These are phyloP conservation scores for Brachyhypopomus occidentalis DNA, from an alignment of 2,113 vertebrate genomes.

Conservation along the genomic window DNA sequence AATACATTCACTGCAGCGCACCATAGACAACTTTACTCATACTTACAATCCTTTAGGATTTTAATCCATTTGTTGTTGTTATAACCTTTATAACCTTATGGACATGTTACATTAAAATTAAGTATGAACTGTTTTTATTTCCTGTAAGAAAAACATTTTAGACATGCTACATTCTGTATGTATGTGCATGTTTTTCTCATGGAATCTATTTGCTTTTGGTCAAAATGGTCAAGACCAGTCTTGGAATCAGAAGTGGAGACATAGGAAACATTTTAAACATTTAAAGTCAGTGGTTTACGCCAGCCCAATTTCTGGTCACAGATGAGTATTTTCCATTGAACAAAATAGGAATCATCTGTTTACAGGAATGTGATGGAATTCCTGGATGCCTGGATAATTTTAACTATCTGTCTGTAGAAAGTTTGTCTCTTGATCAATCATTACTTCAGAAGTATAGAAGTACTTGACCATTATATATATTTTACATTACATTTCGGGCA, in stretches of 20 bases:
- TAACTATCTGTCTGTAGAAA: slow-evolving; percentile 60
- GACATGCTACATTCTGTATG: slow-evolving; percentile 51
- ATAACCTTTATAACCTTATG: neutral
- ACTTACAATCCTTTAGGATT: neutral
- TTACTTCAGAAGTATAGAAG: slow-evolving; percentile 51
- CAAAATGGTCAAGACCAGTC: slow-evolving; percentile 65
- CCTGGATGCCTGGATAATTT: slow-evolving; percentile 52
- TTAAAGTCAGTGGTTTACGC: slow-evolving; percentile 72
- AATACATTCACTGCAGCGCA: neutral
- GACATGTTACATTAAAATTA: neutral
- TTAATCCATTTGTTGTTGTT: neutral
- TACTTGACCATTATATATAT: no score
- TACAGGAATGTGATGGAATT: slow-evolving; percentile 72
- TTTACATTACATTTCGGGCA: no score
- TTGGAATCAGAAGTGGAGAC: slow-evolving; percentile 63
- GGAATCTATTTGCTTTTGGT: slow-evolving; percentile 75
- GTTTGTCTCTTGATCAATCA: slow-evolving; percentile 55
- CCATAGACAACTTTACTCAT: neutral
- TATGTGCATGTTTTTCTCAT: slow-evolving; percentile 64
- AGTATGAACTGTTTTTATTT: slow-evolving; percentile 13
- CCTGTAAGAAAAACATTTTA: slow-evolving; percentile 41
- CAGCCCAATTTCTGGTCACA: slow-evolving; percentile 75
- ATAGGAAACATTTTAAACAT: slow-evolving; percentile 68
- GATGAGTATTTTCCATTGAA: slow-evolving; percentile 75
- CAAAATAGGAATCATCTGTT: slow-evolving; percentile 70